Base-by-base conservation (phyloP, 1,140 invertebrate genomes). In the Trachymyrmex septentrionalis region DNA sequence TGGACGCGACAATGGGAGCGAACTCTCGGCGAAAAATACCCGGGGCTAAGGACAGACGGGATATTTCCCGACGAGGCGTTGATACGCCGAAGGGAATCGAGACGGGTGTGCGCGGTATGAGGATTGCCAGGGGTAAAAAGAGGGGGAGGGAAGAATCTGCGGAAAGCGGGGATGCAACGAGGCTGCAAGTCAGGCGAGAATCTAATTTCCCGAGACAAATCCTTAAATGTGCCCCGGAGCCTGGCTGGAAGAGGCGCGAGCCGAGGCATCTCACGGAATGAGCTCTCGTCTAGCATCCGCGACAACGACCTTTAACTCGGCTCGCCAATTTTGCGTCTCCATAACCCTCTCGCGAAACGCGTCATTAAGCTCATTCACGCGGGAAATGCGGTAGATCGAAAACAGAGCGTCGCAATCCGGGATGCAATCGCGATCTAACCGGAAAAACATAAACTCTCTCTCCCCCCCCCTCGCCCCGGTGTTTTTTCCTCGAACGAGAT, bases 161-260 rank as follows among this genome's bases (percentile, higher is more conserved):
- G 76, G 87, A 89, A 87, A 91, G 84, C 75, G 76, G 88, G 75
- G 87, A 89, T 88, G 81, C 92, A 91, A 93, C 91, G 88, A 91
- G 81, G 92, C 91, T 93, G 93, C 93, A 95, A 95, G 93, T 94
- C 93, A 92, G 90, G 92, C 93, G 93, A 94, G 93, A 95, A 95
- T 95, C 94, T 95, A 94, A 95, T 95, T 95, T 95, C 93, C 94
- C 94, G 94, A 93, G 94, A 95, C 93, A 95, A 94, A 95, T 95
- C 92, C 93, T 95, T 94, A 95, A 95, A 93, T 94, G 92, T 94
- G 91, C 93, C 94, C 93, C 75, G 91, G 90, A 95, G 94, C 92
- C 81, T 87, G 77, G 89, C 87, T 87, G 86, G 85, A 90, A 92
- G 90, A 92, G 90, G 92, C 84, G 91, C 87, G 88, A 88, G 86